A percentile compares a stretch with the other conserved stretches of the same genome.
phyloP scores from a whole-genome alignment of 2,797 vertebrate genomes.

The Aythya fuligula region DNA sequence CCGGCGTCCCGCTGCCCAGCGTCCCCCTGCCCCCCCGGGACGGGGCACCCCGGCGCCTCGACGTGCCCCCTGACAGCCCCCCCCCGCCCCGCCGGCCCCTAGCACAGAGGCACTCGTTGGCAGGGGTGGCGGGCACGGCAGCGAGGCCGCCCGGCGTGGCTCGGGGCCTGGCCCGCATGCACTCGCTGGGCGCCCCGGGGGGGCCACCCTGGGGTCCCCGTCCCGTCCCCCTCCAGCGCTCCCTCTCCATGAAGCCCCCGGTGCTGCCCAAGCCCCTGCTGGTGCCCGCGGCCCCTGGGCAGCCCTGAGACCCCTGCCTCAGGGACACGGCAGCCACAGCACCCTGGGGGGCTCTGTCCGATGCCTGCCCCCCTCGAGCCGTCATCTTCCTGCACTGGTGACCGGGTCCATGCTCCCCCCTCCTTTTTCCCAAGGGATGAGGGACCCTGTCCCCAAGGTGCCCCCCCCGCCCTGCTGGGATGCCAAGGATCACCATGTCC shows the following conservation, averaged over 20 bases:
- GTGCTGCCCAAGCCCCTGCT: slow-evolving; percentile 20
- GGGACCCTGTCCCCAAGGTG: neutral
- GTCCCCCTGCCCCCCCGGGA: neutral
- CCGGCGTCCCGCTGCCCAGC: accelerated
- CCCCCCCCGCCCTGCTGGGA: too few species aligned
- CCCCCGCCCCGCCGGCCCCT: neutral
- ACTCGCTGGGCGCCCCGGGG: neutral
- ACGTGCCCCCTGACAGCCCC: slow-evolving; percentile 32
- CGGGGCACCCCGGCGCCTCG: neutral
- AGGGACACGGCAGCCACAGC: neutral
- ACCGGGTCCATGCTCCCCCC: neutral
- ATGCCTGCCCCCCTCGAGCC: neutral
- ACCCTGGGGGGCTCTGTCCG: too few species aligned
- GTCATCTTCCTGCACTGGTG: neutral
- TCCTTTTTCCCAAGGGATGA: neutral
- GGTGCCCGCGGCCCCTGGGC: neutral
- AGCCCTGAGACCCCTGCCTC: neutral
- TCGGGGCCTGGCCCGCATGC: slow-evolving; percentile 74
- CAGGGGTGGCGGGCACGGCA: neutral
- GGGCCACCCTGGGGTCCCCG: neutral
- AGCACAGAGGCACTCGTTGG: neutral
- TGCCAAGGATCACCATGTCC: neutral
- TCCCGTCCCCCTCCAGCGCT: neutral
- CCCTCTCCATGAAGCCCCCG: neutral
- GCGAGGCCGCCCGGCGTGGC: slow-evolving; percentile 66